These are phyloP conservation scores for Matsumurasca onukii DNA, from an alignment of 1,140 invertebrate genomes.

Conservation along the genomic window DNA sequence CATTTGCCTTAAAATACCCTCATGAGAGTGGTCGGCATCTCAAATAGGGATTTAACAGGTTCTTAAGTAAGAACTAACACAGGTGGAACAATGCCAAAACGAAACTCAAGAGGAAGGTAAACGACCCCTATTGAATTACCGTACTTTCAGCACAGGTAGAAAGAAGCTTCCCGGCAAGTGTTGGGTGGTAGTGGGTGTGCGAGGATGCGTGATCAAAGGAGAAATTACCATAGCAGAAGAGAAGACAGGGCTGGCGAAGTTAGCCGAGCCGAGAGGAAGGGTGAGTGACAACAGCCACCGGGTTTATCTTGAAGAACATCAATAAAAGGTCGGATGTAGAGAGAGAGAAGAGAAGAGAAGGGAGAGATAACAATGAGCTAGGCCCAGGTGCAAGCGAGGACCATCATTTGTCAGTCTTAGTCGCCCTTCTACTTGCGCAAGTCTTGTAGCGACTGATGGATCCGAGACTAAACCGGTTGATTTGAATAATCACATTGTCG, in stretches of 20 bases:
- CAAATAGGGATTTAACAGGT: too few relatives aligned
- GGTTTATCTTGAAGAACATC: background rate
- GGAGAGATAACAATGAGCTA: too few relatives aligned
- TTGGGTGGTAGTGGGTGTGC: too few relatives aligned
- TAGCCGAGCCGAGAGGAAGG: background rate
- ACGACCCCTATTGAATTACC: too few relatives aligned
- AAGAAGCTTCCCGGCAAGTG: too few relatives aligned
- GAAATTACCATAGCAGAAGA: background rate
- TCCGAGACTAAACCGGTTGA: background rate
- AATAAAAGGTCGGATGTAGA: background rate
- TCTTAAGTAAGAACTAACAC: too few relatives aligned
- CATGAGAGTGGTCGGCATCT: too few relatives aligned
- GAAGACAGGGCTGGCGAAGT: background rate
- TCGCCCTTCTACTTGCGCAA: background rate
- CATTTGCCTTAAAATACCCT: too few relatives aligned
- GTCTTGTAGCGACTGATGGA: background rate
- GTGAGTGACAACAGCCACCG: background rate
- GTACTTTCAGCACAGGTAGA: too few relatives aligned
- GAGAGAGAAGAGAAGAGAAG: background rate
- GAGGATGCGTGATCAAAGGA: background rate
- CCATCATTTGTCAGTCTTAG: background rate
- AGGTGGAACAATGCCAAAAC: too few relatives aligned
- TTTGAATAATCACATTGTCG: conserved; percentile 1
- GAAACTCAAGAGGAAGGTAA: too few relatives aligned
- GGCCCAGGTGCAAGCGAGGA: background rate